phyloP scores from a whole-genome alignment of 2,113 vertebrate species.

The Ovis canadensis region DNA sequence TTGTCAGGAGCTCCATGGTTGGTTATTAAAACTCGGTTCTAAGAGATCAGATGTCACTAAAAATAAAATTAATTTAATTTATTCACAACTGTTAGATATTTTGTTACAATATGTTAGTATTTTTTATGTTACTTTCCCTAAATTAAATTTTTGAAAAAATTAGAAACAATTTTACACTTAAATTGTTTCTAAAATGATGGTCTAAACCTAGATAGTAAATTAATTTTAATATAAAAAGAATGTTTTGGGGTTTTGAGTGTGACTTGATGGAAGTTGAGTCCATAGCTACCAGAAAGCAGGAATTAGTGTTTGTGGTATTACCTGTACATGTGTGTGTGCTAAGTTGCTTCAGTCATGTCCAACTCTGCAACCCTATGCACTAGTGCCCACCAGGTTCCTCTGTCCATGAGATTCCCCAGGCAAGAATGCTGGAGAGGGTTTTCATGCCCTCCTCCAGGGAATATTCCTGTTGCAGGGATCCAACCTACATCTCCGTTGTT shows the following conservation, averaged over 20 bases:
- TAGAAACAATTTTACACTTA: background rate
- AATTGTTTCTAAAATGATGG: background rate
- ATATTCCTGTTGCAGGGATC: background rate
- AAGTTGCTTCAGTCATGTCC: background rate
- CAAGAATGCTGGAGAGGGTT: background rate
- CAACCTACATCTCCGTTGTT: background rate
- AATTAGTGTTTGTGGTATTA: background rate
- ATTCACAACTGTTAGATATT: slow-evolving; percentile 34
- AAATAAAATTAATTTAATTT: slow-evolving; percentile 25
- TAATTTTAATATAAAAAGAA: background rate
- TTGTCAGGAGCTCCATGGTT: background rate
- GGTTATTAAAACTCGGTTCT: background rate
- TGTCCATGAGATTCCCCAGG: background rate
- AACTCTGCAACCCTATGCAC: background rate
- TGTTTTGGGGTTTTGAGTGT: background rate
- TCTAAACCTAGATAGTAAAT: background rate
- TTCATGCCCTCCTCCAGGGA: background rate
- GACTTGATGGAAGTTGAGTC: background rate
- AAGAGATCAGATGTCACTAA: background rate
- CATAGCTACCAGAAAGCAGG: background rate
- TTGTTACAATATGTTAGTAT: slow-evolving; percentile 24
- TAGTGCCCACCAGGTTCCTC: background rate
- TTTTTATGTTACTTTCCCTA: background rate
- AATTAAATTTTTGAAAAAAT: background rate
- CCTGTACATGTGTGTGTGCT: accelerated